Evolutionary conservation across 64 coral and sea anemone species (phyloP).

Genomic region (Montipora efflorescens): DNA sequence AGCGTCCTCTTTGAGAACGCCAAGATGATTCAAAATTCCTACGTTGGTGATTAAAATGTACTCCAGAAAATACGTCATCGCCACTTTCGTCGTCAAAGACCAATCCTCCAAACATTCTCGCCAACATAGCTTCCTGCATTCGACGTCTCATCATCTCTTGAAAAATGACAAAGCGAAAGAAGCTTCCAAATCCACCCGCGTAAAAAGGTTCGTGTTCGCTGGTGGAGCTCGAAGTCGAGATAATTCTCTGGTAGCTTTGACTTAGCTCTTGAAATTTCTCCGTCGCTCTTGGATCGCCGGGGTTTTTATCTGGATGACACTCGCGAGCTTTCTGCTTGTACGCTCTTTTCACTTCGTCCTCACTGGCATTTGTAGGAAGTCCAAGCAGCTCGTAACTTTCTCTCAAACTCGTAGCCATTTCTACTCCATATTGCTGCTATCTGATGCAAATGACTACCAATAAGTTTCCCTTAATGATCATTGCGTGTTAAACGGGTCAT

Average conservation of each 20-base stretch:
- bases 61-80: neutral
- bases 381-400: conserved; percentile 70
- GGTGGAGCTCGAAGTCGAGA: conserved; percentile 21
- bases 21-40: neutral
- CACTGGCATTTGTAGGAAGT: conserved; percentile 52
- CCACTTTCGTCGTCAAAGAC: conserved; percentile 46
- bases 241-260: conserved; percentile 73
- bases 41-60: neutral
- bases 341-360: conserved; percentile 75
- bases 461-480: neutral
- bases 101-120: conserved; percentile 52
- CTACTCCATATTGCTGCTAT: neutral
- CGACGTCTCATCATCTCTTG: conserved; percentile 52
- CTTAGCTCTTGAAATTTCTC: conserved; percentile 69
- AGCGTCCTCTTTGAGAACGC: neutral
- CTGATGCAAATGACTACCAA: neutral
- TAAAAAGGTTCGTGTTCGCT: conserved; percentile 39
- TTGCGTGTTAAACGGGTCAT: too few species aligned
- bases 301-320: conserved; percentile 80
- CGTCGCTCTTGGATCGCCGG: conserved; percentile 57
- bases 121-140: conserved; percentile 50
- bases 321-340: conserved; percentile 76
- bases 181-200: conserved; percentile 43
- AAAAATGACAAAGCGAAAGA: conserved; percentile 71
- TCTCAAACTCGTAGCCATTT: conserved; percentile 67